Base-by-base conservation (phyloP, 2,797 vertebrate species). In the Melanotaenia pygmaea region DNA sequence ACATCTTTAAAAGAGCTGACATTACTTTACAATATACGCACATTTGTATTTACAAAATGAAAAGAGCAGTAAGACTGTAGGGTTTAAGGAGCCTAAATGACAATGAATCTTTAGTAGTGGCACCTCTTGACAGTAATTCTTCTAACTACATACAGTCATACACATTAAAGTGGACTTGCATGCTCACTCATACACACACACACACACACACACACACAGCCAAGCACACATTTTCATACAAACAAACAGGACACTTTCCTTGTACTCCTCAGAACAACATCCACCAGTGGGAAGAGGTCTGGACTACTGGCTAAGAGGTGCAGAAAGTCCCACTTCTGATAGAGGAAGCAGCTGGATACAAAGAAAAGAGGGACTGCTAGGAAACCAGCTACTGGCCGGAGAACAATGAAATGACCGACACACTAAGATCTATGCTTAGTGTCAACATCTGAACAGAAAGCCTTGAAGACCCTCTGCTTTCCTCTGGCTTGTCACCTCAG, bases 271-370 rank as follows among this genome's bases (percentile, higher is more conserved):
- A 83, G 76, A 86, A 90, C 86, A 90, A 88, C 80, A 87, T 86
- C 72, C 80, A 89, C 81, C 84, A 70, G 76, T 82, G 81, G 84
- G 82, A 84, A 75, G 75, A 81, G 70, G 83, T 81, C 72, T 73
- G 82, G 82, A 82, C 76, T 77, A 85, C 89, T 79, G 79, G 86
- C 82, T 84, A 68, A 86, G 87, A 84, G 74, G 67, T 77, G 84
- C 89, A 91, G 88, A 90, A 93, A 92, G 82, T 84, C 85, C 84
- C 80, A 78, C 84, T 86, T 93, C 81, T 89, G 86, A 72, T 53
- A 61, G 82, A 91, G 94, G 93, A 95, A 91, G 90, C 93, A 94
- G 91, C 93, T 95, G 94, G 91, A 94, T 63, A 89, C 87, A 89
- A 91, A 93, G 88, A 82, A 86, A 76, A 90, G 71, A 77, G 77